These are phyloP conservation scores for Diploptera punctata DNA, from an alignment of 2,888 invertebrate species.

Conservation along the genomic window DNA sequence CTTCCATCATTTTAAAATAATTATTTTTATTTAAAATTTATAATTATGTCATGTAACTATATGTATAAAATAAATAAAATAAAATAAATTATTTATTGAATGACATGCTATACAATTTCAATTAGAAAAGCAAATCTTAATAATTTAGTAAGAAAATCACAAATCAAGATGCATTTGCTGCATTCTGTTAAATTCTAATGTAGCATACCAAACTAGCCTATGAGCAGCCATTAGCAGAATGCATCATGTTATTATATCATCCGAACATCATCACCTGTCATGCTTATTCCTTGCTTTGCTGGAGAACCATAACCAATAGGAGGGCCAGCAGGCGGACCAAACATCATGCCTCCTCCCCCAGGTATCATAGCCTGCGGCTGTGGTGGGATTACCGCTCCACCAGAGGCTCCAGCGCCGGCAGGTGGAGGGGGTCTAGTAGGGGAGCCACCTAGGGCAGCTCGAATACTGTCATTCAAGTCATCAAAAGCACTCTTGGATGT, in stretches of 20 bases:
- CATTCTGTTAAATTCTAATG: not conserved
- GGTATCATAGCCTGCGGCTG: constrained; percentile 20
- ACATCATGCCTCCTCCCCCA: constrained; percentile 48
- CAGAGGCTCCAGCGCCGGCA: constrained; percentile 21
- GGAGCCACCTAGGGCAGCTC: constrained; percentile 70
- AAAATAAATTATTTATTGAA: no score
- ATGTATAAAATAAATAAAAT: no score
- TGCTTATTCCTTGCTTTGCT: constrained; percentile 56
- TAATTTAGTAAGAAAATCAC: not conserved
- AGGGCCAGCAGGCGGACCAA: constrained; percentile 51
- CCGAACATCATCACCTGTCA: constrained; percentile 55
- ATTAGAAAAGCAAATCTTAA: no score
- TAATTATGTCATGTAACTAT: no score
- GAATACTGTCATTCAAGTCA: constrained; percentile 72
- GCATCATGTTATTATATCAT: constrained; percentile 10
- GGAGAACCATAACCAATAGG: constrained; percentile 57
- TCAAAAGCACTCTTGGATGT: constrained; percentile 68
- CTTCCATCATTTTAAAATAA: no score
- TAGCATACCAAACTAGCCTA: constrained; percentile 7
- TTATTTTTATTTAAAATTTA: no score
- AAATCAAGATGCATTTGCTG: not conserved
- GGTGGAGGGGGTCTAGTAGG: constrained; percentile 53
- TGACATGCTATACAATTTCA: no score
- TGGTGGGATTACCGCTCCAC: constrained; percentile 22
- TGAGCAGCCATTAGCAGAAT: constrained; percentile 18